Evolutionary conservation across 2,888 invertebrate species (phyloP), one percentile per base, ranked within the genome.

Genomic region (Drosophila paracracens): DNA sequence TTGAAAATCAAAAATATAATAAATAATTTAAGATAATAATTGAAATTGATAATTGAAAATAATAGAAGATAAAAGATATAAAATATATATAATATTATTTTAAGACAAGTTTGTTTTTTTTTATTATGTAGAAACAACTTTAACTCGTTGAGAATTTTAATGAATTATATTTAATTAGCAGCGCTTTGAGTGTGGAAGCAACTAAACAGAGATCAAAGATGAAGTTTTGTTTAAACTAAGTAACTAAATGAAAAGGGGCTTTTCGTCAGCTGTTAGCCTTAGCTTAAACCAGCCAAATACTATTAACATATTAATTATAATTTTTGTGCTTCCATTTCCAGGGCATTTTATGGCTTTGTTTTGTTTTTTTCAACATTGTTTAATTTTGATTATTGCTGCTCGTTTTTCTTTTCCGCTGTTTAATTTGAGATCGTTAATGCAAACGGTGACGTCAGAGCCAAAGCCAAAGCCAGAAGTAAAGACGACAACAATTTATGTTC

Each of bases 381-480:
- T 5, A 27, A 50, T 16, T 18, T 50, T 1, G 36, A 25, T 25
- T 7, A 25, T 10, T 18, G 25, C 46, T 25, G 46, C 38, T 63
- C 58, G 67, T 59, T 68, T 27, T 43, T 40, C 51, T 40, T 59
- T 38, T 27, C 48, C 52, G 56, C 60, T 65, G 35, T 72, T 65
- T 61, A 50, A 57, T 57, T 65, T 31, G 46, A 63, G 25, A 35
- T 18, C 31, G 16, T 21, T 54, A 46, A 21, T 13, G 21, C 7
- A 18, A 53, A 36, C 36, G 46, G 38, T 59, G 62, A 71, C 76
- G 76, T 60, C 66, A 76, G 35, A 36, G 29, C 1, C 29, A 7
- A 0, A 29, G 31, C 35, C 46, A 57, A 6, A 29, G 58, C 38
- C 51, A 57, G 50, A 40, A 64, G 51, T 57, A 25, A 62, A 54